Conservation (phyloP, 2,113 vertebrate genomes). For the Taurulus bubalis region DNA sequence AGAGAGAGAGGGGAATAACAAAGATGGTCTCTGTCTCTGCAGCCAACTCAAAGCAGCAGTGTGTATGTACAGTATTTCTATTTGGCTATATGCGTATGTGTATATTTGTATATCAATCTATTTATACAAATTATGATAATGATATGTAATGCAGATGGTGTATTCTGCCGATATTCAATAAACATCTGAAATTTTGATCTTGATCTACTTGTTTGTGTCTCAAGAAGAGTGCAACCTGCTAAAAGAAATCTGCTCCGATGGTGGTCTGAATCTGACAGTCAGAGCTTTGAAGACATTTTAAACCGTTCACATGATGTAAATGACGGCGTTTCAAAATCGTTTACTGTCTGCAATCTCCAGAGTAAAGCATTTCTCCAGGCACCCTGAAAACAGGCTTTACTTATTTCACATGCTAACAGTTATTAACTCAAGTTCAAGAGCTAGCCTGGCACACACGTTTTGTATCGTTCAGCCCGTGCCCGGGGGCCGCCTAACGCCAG, state of each 20-base stretch:
- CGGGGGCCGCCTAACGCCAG: conserved; percentile 8
- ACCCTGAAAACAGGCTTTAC: conserved; percentile 5
- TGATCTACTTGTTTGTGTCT: not conserved
- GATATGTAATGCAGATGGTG: not conserved
- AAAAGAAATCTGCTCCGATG: not conserved
- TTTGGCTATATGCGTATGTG: conserved; percentile 13
- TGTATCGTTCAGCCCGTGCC: conserved; percentile 18
- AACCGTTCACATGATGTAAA: not conserved
- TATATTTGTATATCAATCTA: conserved; percentile 20
- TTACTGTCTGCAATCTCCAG: conserved; percentile 1
- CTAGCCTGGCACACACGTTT: conserved; percentile 37
- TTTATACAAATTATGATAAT: not conserved
- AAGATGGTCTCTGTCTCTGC: conserved; percentile 62
- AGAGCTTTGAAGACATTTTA: not conserved
- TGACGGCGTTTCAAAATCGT: not conserved
- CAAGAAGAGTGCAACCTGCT: not conserved
- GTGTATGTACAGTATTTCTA: conserved; percentile 37
- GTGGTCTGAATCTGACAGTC: not conserved
- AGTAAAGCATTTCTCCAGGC: conserved; percentile 15
- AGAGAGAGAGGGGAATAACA: conserved; percentile 31
- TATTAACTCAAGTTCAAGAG: conserved; percentile 46
- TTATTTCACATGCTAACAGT: conserved; percentile 41
- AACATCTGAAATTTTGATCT: not conserved
- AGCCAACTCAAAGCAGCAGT: conserved; percentile 46
- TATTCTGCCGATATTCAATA: not conserved